Evolutionary conservation across 2,113 vertebrate genomes (phyloP).

Genomic region (Corvus cornix): DNA sequence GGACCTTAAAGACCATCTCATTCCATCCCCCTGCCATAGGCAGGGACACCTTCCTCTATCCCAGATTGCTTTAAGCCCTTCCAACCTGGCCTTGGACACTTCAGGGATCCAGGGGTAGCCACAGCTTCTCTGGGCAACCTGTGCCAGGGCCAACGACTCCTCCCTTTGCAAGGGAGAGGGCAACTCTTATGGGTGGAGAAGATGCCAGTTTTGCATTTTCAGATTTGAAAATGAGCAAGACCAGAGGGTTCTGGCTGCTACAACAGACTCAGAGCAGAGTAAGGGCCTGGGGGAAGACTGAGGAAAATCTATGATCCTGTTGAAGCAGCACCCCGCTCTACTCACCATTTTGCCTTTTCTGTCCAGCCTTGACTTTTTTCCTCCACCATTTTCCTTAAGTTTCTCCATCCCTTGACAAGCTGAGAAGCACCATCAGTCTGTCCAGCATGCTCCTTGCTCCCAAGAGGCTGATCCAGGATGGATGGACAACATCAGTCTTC

Average conservation of each 20-base stretch:
- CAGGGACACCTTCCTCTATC: background rate
- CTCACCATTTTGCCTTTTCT: background rate
- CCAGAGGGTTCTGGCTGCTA: background rate
- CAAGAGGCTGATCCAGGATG: background rate
- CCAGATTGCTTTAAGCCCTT: background rate
- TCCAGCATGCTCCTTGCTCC: background rate
- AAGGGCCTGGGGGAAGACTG: background rate
- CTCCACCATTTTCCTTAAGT: background rate
- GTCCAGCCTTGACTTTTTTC: background rate
- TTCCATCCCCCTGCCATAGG: too few relatives aligned
- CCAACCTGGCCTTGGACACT: background rate
- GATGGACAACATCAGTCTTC: background rate
- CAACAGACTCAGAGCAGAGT: background rate
- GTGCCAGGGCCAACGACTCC: background rate
- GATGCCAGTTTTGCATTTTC: background rate
- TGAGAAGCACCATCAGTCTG: background rate
- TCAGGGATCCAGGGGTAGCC: background rate
- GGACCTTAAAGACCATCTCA: rapidly evolving
- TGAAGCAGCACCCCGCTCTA: background rate
- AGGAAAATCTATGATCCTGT: background rate
- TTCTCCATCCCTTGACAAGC: background rate
- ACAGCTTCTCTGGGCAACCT: background rate
- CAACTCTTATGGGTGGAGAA: background rate
- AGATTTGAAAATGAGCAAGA: background rate
- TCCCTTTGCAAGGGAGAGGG: background rate